Percentiles rank a stretch among this genome's conserved stretches.
Evolutionary conservation across 2,113 vertebrate species (phyloP).

Genomic region (Pimephales promelas): DNA sequence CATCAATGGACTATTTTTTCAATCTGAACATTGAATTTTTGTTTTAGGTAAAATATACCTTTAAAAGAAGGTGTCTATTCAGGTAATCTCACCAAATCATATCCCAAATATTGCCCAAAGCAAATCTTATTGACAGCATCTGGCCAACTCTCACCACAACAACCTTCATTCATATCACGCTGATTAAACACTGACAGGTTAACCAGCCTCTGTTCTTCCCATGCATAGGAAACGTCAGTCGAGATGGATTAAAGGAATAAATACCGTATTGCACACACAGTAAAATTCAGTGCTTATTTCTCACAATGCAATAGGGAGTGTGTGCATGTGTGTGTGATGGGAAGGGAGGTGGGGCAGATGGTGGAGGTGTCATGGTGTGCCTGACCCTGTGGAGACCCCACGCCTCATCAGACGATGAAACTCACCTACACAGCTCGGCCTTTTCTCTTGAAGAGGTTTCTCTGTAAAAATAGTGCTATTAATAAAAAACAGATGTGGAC

Average conservation of each 20-base stretch:
- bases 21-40: conserved; percentile 7
- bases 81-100: conserved; percentile 44
- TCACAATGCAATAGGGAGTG: background rate
- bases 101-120: conserved; percentile 32
- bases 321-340: conserved; percentile 24
- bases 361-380: conserved; percentile 33
- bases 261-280: background rate
- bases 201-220: conserved; percentile 22
- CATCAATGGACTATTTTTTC: background rate
- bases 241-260: background rate
- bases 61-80: background rate
- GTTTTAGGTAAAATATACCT: background rate
- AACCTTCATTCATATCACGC: conserved; percentile 9
- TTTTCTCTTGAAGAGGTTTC: conserved; percentile 73
- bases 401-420: conserved; percentile 73
- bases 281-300: background rate
- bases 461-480: conserved; percentile 77
- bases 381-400: conserved; percentile 75
- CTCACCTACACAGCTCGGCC: conserved; percentile 74
- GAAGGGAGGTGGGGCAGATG: conserved; percentile 20
- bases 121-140: conserved; percentile 31
- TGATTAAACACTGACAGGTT: conserved; percentile 34
- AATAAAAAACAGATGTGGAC: conserved; percentile 78
- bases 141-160: conserved; percentile 17
- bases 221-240: background rate